Conservation (phyloP, 2,113 vertebrate species). For the Eptesicus fuscus region DNA sequence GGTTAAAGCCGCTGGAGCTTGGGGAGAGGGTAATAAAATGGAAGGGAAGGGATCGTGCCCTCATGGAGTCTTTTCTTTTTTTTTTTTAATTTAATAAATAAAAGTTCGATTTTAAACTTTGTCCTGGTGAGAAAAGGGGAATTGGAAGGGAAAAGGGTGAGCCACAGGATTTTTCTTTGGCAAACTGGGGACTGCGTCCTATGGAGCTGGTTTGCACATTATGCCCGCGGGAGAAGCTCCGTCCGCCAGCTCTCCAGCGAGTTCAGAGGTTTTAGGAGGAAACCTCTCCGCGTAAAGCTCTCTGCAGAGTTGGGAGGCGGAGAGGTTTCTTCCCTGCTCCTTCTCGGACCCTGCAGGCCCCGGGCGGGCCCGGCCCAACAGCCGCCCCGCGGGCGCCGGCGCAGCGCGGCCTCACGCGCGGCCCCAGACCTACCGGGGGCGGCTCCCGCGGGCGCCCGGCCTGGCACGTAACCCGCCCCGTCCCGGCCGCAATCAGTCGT, state of each 20-base stretch:
- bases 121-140: conserved; percentile 45
- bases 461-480: conserved; percentile 37
- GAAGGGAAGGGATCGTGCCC: conserved; percentile 52
- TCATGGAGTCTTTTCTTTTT: conserved; percentile 58
- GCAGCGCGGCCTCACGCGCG: neutral
- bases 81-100: conserved; percentile 73
- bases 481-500: conserved; percentile 54
- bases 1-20: conserved; percentile 37
- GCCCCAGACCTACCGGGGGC: neutral
- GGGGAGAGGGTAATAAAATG: conserved; percentile 46
- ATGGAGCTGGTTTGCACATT: neutral
- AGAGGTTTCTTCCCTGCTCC: neutral
- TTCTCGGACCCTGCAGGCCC: neutral
- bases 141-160: neutral
- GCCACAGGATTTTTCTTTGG: neutral
- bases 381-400: neutral
- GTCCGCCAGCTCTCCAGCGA: neutral
- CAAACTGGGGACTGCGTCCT: neutral
- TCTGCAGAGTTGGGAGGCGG: neutral
- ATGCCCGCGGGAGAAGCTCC: neutral
- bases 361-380: neutral
- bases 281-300: neutral
- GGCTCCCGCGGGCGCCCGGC: neutral
- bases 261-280: no score
- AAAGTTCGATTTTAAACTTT: conserved; percentile 62